These are phyloP conservation scores for Patella vulgata DNA, from an alignment of 1,140 invertebrate genomes.

Conservation along the genomic window DNA sequence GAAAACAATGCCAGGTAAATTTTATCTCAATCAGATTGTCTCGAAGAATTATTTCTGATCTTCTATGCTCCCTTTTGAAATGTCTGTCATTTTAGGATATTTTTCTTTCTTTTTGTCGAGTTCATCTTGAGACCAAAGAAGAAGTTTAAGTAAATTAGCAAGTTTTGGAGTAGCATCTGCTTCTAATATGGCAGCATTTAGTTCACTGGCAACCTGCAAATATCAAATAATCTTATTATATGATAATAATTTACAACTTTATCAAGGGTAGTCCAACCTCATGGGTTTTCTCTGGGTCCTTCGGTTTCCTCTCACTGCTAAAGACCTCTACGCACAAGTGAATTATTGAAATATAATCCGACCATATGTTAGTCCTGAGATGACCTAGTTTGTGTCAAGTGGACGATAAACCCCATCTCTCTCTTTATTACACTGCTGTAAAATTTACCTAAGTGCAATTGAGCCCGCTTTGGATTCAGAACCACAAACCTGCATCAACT, in stretches of 20 bases:
- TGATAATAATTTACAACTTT: neutral
- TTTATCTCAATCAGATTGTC: too few relatives aligned
- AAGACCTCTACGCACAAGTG: too few relatives aligned
- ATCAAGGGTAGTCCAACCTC: neutral
- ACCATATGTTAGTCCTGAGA: too few relatives aligned
- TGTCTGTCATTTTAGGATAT: constrained; percentile 89
- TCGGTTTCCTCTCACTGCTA: too few relatives aligned
- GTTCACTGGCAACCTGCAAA: constrained; percentile 90
- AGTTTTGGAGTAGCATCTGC: constrained; percentile 87
- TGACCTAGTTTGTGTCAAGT: too few relatives aligned
- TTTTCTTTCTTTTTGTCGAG: constrained; percentile 91
- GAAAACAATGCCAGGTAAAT: too few relatives aligned
- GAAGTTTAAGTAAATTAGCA: constrained; percentile 89
- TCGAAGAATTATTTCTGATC: constrained; percentile 41
- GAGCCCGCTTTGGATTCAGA: too few relatives aligned
- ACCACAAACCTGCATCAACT: too few relatives aligned
- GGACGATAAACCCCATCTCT: too few relatives aligned
- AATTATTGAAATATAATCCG: too few relatives aligned
- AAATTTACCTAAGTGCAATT: neutral
- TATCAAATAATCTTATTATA: constrained; percentile 20
- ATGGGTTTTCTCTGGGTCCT: too few relatives aligned
- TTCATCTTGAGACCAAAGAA: constrained; percentile 95
- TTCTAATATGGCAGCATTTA: constrained; percentile 95
- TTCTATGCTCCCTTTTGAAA: constrained; percentile 47
- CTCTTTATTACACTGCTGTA: neutral